A percentile compares a stretch with the other conserved stretches of the same genome.
Evolutionary conservation across 2,113 vertebrate species (phyloP).

Genomic region (Rhombomys opimus): DNA sequence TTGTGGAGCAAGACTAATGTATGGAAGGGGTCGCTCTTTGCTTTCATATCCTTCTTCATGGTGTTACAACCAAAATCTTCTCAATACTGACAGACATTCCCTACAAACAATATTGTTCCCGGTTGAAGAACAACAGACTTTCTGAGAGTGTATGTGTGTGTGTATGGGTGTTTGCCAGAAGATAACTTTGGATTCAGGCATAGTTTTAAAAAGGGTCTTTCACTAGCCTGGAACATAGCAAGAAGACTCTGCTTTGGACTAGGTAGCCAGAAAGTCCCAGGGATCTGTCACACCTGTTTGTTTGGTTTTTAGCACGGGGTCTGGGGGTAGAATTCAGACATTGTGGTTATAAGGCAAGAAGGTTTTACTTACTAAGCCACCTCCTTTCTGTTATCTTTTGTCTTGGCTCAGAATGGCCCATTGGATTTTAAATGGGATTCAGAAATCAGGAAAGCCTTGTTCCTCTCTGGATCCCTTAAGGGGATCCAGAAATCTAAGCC

Average conservation of each 20-base stretch:
- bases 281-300: background rate
- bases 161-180: background rate
- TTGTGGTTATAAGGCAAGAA: background rate
- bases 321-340: background rate
- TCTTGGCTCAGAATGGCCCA: background rate
- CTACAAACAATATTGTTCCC: background rate
- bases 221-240: background rate
- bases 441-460: background rate
- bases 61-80: background rate
- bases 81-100: background rate
- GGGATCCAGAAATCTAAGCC: background rate
- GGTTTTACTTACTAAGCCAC: background rate
- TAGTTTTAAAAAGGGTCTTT: background rate
- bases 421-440: background rate
- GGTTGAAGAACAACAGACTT: background rate
- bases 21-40: background rate
- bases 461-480: background rate
- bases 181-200: background rate
- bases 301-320: background rate
- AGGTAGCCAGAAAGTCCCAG: background rate
- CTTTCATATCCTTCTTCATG: background rate
- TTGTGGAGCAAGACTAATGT: background rate
- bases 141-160: background rate
- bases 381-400: background rate
- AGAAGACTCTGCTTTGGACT: background rate